These are phyloP conservation scores for Sebastes itinus DNA, from an alignment of 2,797 vertebrate species.

Conservation along the genomic window DNA sequence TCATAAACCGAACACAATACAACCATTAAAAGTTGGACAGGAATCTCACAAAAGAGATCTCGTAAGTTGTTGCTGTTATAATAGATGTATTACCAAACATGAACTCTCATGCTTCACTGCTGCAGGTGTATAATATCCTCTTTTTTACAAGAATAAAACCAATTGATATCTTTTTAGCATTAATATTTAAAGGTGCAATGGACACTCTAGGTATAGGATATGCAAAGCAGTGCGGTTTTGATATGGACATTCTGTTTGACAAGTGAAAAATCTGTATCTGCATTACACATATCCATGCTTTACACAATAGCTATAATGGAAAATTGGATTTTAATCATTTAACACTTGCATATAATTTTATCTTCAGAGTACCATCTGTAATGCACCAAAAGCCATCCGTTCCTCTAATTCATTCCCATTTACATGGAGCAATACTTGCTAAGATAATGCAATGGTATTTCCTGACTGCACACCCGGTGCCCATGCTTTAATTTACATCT, in stretches of 20 bases:
- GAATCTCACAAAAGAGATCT: not conserved
- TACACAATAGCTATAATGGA: conserved; percentile 5
- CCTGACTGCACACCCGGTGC: conserved; percentile 20
- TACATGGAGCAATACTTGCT: not conserved
- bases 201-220: not conserved
- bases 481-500: conserved; percentile 49
- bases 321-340: conserved; percentile 27
- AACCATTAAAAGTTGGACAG: not conserved
- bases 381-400: not conserved
- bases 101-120: not conserved
- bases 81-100: not conserved
- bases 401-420: conserved; percentile 22
- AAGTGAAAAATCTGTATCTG: not conserved
- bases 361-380: not conserved
- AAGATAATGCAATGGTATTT: conserved; percentile 39
- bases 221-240: not conserved
- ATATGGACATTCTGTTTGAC: not conserved
- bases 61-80: not conserved
- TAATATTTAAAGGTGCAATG: not conserved
- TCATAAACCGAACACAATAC: not conserved
- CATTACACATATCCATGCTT: not conserved
- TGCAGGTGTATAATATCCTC: not conserved
- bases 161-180: not conserved
- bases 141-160: not conserved
- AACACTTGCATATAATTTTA: conserved; percentile 27